These are phyloP conservation scores for Macrobrachium rosenbergii DNA, from an alignment of 1,140 invertebrate genomes.

Conservation along the genomic window DNA sequence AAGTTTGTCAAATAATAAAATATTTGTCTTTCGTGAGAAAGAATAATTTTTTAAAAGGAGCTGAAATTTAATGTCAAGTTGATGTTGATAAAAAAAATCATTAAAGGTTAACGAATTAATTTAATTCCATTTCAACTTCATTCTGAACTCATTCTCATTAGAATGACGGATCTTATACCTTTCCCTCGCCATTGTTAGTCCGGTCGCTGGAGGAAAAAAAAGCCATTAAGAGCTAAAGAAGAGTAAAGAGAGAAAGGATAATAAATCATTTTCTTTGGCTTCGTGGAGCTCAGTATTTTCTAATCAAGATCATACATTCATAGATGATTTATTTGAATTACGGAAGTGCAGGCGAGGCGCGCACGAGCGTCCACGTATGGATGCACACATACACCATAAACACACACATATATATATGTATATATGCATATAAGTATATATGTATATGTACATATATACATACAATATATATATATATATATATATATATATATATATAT, in stretches of 20 bases:
- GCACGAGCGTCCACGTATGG: not conserved
- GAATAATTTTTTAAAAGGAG: too few species aligned
- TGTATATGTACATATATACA: not conserved
- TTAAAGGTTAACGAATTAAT: too few species aligned
- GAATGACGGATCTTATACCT: not conserved
- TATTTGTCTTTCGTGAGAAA: too few species aligned
- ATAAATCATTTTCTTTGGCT: constrained; percentile 1
- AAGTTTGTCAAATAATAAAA: too few species aligned
- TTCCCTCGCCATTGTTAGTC: not conserved
- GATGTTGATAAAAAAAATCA: too few species aligned
- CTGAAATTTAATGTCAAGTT: too few species aligned
- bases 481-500: not conserved
- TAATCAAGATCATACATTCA: not conserved
- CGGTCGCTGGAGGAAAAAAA: not conserved
- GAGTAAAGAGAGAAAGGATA: constrained; percentile 21
- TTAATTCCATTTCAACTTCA: too few species aligned
- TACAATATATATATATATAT: too few species aligned
- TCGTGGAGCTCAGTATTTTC: too few species aligned
- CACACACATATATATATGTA: not conserved
- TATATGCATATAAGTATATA: not conserved
- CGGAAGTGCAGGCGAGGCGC: too few species aligned
- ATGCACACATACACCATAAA: not conserved
- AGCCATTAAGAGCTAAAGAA: constrained; percentile 13
- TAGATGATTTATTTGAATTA: not conserved
- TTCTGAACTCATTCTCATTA: too few species aligned